Base-by-base conservation (phyloP, 2,797 vertebrate species). In the Channallabes apus region DNA sequence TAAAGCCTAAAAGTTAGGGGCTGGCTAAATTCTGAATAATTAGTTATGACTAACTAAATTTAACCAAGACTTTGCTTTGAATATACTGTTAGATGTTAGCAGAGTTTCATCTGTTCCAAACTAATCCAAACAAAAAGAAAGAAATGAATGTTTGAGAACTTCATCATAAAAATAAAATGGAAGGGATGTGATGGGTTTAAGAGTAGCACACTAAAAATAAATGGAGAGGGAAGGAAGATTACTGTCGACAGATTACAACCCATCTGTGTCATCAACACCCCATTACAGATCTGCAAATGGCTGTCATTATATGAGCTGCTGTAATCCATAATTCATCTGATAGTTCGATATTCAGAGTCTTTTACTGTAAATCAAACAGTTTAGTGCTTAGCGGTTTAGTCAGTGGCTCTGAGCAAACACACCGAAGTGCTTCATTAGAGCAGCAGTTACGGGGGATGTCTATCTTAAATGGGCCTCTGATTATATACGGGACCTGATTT, bases 361-460 rank as follows among this genome's bases (percentile, higher is more conserved):
- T 89, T 88, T 84, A 88, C 75, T 87, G 79, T 82, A 87, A 84
- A 80, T 86, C 89, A 86, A 88, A 89, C 87, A 89, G 65, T 69
- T 85, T 85, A 88, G 59, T 78, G 27, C 73, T 62, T 69, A 78
- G 65, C 80, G 76, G 78, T 78, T 54, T 12, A 64, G 69, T 82
- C 64, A 15, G 54, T 51, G 87, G 35, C 86, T 69, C 58, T 87
- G 64, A 85, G 64, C 46, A 87, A 88, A 87, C 79, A 86, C 22
- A 78, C 2, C 67, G 56, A 4, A 68, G 24, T 72, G 73, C 82
- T 84, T 89, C 85, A 87, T 78, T 22, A 84, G 64, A 76, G 68
- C 59, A 65, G 46, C 85, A 84, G 84, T 80, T 67, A 85, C 76
- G 51, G 78, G 79, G 59, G 62, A 87, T 85, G 82, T 72, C 75